Percentiles rank a stretch among this genome's conserved stretches.
phyloP scores from a whole-genome alignment of 2,797 vertebrate genomes.

The Chromobotia macracanthus region DNA sequence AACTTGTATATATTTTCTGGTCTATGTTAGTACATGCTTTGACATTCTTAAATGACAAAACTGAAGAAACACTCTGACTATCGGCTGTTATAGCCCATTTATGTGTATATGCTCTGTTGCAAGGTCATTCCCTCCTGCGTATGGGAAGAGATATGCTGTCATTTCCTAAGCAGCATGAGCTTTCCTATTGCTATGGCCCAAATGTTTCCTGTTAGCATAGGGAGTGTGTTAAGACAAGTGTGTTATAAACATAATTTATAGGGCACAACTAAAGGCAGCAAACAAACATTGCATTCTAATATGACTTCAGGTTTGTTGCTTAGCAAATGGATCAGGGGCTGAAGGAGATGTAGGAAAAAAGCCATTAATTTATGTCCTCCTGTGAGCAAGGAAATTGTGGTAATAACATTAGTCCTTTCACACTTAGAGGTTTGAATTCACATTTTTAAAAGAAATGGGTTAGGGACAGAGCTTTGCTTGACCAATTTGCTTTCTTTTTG shows the following conservation, averaged over 20 bases:
- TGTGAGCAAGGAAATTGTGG: slow-evolving; percentile 73
- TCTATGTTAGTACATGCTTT: slow-evolving; percentile 13
- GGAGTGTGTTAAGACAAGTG: slow-evolving; percentile 70
- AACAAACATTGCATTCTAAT: slow-evolving; percentile 88
- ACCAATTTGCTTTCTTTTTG: slow-evolving; percentile 79
- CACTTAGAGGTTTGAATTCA: slow-evolving; percentile 73
- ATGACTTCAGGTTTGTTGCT: slow-evolving; percentile 84
- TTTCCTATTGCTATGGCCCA: slow-evolving; percentile 55
- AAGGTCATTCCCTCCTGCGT: slow-evolving; percentile 48
- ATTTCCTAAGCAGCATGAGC: slow-evolving; percentile 42
- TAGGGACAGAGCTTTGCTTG: slow-evolving; percentile 67
- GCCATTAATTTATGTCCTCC: slow-evolving; percentile 68
- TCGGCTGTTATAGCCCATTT: slow-evolving; percentile 20
- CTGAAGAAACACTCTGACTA: too few relatives aligned
- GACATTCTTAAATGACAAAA: not conserved
- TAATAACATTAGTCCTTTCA: slow-evolving; percentile 77
- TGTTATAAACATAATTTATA: slow-evolving; percentile 87
- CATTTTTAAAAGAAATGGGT: slow-evolving; percentile 62
- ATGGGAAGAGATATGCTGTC: slow-evolving; percentile 44
- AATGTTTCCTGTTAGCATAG: slow-evolving; percentile 63
- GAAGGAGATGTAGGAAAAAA: slow-evolving; percentile 47
- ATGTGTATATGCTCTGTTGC: slow-evolving; percentile 25
- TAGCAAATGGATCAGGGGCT: slow-evolving; percentile 74
- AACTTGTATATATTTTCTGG: not conserved
- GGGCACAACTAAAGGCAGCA: slow-evolving; percentile 84